These are phyloP conservation scores for Luehdorfia chinensis DNA, from an alignment of 1,140 invertebrate species.

Conservation along the genomic window DNA sequence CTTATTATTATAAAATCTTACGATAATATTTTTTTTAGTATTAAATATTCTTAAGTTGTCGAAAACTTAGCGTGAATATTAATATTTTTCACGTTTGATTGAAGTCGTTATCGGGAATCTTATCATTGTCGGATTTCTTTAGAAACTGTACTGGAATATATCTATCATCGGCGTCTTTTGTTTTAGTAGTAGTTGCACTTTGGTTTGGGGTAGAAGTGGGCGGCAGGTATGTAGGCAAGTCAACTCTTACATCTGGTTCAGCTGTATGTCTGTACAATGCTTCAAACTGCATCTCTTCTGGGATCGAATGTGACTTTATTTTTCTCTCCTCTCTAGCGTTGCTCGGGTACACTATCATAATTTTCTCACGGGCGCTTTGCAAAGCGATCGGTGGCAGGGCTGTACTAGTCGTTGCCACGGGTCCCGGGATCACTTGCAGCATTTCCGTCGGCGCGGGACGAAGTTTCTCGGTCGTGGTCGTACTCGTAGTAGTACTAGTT, in stretches of 20 bases:
- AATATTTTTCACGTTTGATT: slow-evolving; percentile 11
- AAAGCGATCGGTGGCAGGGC: slow-evolving; percentile 65
- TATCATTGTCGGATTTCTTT: slow-evolving; percentile 21
- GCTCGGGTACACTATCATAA: slow-evolving; percentile 73
- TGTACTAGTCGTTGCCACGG: slow-evolving; percentile 55
- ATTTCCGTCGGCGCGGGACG: slow-evolving; percentile 50
- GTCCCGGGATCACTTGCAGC: slow-evolving; percentile 57
- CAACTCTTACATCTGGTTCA: slow-evolving; percentile 53
- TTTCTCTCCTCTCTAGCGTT: slow-evolving; percentile 71
- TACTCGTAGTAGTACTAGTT: slow-evolving; percentile 30
- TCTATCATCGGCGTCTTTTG: slow-evolving; percentile 27
- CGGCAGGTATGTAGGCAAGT: slow-evolving; percentile 70
- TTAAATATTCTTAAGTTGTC: too few relatives aligned
- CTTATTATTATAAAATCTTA: too few relatives aligned
- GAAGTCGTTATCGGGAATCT: slow-evolving; percentile 9
- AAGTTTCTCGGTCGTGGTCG: slow-evolving; percentile 42
- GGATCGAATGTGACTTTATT: slow-evolving; percentile 67
- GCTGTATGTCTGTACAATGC: slow-evolving; percentile 65
- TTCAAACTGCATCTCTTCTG: slow-evolving; percentile 72
- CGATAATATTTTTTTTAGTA: too few relatives aligned
- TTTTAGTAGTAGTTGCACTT: slow-evolving; percentile 13
- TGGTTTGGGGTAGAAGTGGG: slow-evolving; percentile 35
- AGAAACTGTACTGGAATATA: slow-evolving; percentile 41
- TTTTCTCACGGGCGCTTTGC: slow-evolving; percentile 63
- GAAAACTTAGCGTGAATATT: too few relatives aligned